phyloP scores from a whole-genome alignment of 2,113 vertebrate genomes.

The Tetrax tetrax region DNA sequence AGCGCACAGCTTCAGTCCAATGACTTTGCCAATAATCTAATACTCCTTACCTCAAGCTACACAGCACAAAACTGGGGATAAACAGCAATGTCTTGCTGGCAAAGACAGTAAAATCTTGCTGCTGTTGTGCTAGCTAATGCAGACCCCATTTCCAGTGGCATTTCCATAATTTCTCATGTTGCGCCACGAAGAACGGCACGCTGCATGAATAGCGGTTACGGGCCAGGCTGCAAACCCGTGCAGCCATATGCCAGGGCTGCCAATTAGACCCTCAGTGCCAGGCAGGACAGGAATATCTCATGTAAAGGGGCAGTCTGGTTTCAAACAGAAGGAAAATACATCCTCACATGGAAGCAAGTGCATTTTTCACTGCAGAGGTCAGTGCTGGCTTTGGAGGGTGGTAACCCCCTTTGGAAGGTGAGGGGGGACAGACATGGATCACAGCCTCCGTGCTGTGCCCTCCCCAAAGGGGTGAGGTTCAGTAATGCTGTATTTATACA shows the following conservation, averaged over 20 bases:
- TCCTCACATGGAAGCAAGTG: not conserved
- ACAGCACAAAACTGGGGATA: not conserved
- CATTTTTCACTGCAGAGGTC: not conserved
- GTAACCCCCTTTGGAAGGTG: not conserved
- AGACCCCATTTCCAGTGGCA: not conserved
- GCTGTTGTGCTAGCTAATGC: not conserved
- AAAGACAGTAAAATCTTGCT: not conserved
- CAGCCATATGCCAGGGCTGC: accelerated
- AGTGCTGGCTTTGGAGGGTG: not conserved
- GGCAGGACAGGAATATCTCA: not conserved
- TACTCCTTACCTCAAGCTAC: not conserved
- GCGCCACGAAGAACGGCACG: not conserved
- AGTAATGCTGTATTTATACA: not conserved
- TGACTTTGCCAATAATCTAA: not conserved
- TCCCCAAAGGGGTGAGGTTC: not conserved
- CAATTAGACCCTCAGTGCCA: not conserved
- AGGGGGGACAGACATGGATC: not conserved
- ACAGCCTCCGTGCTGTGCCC: not conserved
- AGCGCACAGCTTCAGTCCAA: not conserved
- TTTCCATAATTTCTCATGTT: not conserved
- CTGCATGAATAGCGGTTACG: not conserved
- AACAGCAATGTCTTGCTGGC: not conserved
- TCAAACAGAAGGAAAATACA: not conserved
- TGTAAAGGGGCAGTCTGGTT: not conserved
- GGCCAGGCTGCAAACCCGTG: not conserved